A percentile compares a stretch with the other conserved stretches of the same genome.
phyloP scores from a whole-genome alignment of 2,797 vertebrate species.

The Cheirogaleus major region DNA sequence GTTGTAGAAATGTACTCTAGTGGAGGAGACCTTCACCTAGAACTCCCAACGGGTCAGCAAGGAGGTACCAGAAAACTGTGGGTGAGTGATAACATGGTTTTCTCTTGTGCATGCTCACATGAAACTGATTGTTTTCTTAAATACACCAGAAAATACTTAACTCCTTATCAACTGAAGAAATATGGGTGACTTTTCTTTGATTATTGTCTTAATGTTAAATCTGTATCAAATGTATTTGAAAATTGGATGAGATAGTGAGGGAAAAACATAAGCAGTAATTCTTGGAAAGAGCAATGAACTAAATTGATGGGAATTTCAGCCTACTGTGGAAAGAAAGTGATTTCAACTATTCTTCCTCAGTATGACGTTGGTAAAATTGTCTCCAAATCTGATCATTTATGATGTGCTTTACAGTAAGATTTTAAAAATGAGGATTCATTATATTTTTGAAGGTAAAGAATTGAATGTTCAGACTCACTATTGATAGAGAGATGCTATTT shows the following conservation, averaged over 20 bases:
- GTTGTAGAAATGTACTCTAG: conserved; percentile 99
- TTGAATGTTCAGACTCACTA: background rate
- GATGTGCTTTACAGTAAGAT: background rate
- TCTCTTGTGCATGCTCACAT: background rate
- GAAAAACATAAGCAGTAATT: background rate
- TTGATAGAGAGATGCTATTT: background rate
- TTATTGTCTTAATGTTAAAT: conserved; percentile 16
- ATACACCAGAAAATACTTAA: background rate
- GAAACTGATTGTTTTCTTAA: background rate
- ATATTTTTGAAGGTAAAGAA: conserved; percentile 13
- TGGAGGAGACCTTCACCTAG: conserved; percentile 97
- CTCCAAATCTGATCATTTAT: conserved; percentile 17
- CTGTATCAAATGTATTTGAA: background rate
- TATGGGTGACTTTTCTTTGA: background rate
- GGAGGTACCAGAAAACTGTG: conserved; percentile 96
- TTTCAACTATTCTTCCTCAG: background rate
- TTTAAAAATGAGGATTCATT: background rate
- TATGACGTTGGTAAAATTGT: background rate
- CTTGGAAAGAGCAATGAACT: background rate
- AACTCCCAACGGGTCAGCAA: conserved; percentile 98
- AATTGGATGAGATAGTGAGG: background rate
- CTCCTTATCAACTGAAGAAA: background rate
- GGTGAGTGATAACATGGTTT: conserved; percentile 86
- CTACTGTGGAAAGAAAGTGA: background rate
- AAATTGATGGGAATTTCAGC: background rate